A percentile compares a stretch with the other conserved stretches of the same genome.
These are phyloP conservation scores for Drosophila paracracens DNA, from an alignment of 2,888 invertebrate species.

Conservation along the genomic window DNA sequence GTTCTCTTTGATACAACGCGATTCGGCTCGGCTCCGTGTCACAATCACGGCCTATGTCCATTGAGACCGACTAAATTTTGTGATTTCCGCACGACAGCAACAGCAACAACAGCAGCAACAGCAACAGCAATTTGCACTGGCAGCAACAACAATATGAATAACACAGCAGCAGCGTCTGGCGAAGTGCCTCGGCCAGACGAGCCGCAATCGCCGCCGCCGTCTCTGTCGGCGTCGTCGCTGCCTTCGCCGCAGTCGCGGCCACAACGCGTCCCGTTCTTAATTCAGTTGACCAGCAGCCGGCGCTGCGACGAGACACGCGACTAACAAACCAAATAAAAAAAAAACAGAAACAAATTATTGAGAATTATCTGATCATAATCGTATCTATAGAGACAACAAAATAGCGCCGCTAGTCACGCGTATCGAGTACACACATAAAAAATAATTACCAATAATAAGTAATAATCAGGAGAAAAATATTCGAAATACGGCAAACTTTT, in stretches of 20 bases:
- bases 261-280: constrained; percentile 75
- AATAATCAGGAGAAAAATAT: not conserved
- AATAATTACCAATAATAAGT: constrained; percentile 3
- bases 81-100: constrained; percentile 66
- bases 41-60: constrained; percentile 61
- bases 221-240: constrained; percentile 17
- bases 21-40: constrained; percentile 44
- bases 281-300: constrained; percentile 82
- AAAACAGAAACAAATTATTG: constrained; percentile 28
- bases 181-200: constrained; percentile 63
- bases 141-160: constrained; percentile 28
- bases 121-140: constrained; percentile 8
- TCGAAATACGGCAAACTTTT: constrained; percentile 11
- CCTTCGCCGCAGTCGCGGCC: constrained; percentile 47
- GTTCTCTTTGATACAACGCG: constrained; percentile 12
- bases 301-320: constrained; percentile 77
- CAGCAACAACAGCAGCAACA: constrained; percentile 23
- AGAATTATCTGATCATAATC: constrained; percentile 31
- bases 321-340: constrained; percentile 34
- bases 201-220: constrained; percentile 20
- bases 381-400: constrained; percentile 20
- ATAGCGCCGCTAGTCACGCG: constrained; percentile 17
- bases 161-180: constrained; percentile 31
- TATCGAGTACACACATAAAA: constrained; percentile 3
- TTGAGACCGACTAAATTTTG: constrained; percentile 67